Base-by-base conservation (phyloP, 2,888 invertebrate species). In the Cosmorhoe ocellata region DNA sequence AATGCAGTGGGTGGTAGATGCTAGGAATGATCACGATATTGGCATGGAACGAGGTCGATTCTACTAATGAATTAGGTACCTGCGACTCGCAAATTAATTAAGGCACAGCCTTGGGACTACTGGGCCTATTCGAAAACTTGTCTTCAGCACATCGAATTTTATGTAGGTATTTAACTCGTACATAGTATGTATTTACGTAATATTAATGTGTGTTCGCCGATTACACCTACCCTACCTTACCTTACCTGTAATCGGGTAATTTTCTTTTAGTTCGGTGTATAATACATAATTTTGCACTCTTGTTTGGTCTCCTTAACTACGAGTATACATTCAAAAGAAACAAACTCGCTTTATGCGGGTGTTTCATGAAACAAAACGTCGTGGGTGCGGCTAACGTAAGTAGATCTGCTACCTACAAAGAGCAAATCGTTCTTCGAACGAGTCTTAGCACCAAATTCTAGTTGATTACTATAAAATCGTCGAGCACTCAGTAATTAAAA, bases 31-130 rank as follows among this genome's bases (percentile, higher is more conserved):
- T 62, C 51, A 62, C 54, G 57, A 56, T 56, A 58, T 58, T 52
- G 52, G 58, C 51, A 51, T 34, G 51, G 61, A 66, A 61, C 61
- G 57, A 63, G 58, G 56, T 69, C 72, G 70, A 67, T 69, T 71
- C 56, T 66, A 66, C 72, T 76, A 76, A 79, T 80, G 76, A 79
- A 80, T 77, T 79, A n/a, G n/a, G n/a, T n/a, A 74, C 69, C 66
- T 65, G 59, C 64, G 65, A 67, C 63, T 71, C 66, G 70, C 69
- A 75, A 77, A 78, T 79, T 78, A 76, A 79, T 81, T 80, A 76
- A 43, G 43, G 43, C 34, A 28, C 24, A 24, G 34, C 39, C 34
- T 43, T 47, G 47, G 47, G 38, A 52, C 36, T 24, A 39, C 8
- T 33, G 24, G 24, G 37, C 45, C 38, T 26, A n/a, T 51, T 51